Evolutionary conservation across 2,113 vertebrate species (phyloP).

Genomic region (Archilochus colubris): DNA sequence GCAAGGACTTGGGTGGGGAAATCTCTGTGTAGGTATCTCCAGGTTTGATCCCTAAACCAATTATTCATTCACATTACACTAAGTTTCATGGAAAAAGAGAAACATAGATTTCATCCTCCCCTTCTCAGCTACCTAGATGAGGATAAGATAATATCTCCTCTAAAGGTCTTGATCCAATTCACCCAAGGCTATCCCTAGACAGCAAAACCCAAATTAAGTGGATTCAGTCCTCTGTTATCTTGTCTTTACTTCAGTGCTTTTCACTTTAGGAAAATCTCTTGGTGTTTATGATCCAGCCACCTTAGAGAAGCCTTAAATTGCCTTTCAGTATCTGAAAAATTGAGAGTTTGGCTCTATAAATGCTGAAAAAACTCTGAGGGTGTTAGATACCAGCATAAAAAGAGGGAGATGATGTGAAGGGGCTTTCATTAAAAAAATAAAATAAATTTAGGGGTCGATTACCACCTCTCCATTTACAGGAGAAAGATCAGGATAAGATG

Average conservation of each 20-base stretch:
- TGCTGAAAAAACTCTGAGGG: neutral
- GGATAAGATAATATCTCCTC: neutral
- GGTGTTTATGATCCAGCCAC: neutral
- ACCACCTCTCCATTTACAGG: neutral
- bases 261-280: neutral
- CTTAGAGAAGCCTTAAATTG: neutral
- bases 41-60: neutral
- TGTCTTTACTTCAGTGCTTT: neutral
- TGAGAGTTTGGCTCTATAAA: neutral
- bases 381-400: neutral
- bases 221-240: neutral
- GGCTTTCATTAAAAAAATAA: neutral
- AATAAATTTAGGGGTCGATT: neutral
- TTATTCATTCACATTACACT: neutral
- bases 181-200: neutral
- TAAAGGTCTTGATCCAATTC: neutral
- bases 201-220: neutral
- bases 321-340: neutral
- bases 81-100: neutral
- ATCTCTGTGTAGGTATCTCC: neutral
- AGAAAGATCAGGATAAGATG: no score
- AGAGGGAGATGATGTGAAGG: neutral
- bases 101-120: neutral
- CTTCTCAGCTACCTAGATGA: neutral
- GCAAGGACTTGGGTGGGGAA: neutral